Conservation (phyloP, 37 sponge, comb jelly and placozoan species). For the Diacarnus erythraeanus region DNA sequence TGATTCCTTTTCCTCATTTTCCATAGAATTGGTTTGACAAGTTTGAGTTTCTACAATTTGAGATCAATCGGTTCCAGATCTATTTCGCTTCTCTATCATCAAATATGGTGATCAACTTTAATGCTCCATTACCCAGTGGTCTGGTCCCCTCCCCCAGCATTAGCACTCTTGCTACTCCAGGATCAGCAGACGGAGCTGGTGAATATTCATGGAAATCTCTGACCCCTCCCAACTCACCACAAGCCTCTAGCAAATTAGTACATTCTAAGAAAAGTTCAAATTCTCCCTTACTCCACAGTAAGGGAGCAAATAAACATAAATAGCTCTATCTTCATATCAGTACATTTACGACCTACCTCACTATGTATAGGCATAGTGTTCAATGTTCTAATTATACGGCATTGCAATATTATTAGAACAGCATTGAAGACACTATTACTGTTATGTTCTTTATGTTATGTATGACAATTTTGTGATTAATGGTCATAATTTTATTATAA, state of each 20-base stretch:
- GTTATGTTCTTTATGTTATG: too few relatives aligned
- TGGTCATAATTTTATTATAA: too few relatives aligned
- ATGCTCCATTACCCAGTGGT: conserved; percentile 69
- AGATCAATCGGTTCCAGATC: conserved; percentile 66
- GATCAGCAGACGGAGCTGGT: conserved; percentile 1
- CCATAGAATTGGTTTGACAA: conserved; percentile 81
- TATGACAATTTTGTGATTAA: too few relatives aligned
- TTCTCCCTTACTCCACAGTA: background rate
- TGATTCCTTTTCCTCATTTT: background rate
- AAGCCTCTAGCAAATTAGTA: background rate
- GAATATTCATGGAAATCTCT: background rate
- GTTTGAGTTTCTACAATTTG: conserved; percentile 73
- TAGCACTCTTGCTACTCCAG: conserved; percentile 69
- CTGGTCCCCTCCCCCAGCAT: conserved; percentile 78
- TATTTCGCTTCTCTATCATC: conserved; percentile 53
- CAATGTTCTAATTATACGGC: too few relatives aligned
- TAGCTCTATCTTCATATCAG: too few relatives aligned
- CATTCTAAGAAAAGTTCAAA: background rate
- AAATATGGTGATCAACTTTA: conserved; percentile 36
- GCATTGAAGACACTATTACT: too few relatives aligned
- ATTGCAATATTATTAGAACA: too few relatives aligned
- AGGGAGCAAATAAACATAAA: too few relatives aligned
- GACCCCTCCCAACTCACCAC: conserved; percentile 18
- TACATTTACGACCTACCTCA: too few relatives aligned
- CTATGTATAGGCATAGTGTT: too few relatives aligned